A percentile compares a stretch with the other conserved stretches of the same genome.
Conservation (phyloP, 1,140 invertebrate genomes). For the Brachionus paranguensis region DNA sequence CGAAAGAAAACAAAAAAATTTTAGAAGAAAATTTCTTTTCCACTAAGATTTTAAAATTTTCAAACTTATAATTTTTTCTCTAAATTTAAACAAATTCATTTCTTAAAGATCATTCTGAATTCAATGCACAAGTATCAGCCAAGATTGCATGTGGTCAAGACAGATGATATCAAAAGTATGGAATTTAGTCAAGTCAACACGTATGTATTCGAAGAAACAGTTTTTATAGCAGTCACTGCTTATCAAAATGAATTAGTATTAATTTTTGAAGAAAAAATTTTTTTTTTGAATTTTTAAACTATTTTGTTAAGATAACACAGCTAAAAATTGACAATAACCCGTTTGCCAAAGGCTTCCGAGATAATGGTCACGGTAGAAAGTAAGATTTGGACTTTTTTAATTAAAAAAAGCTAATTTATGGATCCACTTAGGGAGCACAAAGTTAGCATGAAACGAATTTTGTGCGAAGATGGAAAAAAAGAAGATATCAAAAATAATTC, state of each 20-base stretch:
- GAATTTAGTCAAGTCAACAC: constrained; percentile 67
- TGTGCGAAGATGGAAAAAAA: background rate
- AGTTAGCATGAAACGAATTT: background rate
- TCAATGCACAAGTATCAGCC: constrained; percentile 99
- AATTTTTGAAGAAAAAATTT: background rate
- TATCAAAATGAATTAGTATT: constrained; percentile 55
- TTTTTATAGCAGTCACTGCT: constrained; percentile 76
- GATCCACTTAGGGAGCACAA: background rate
- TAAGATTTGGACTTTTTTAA: background rate
- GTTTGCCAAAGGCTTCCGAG: constrained; percentile 42
- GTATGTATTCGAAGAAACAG: constrained; percentile 98
- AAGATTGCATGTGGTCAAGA: constrained; percentile 88
- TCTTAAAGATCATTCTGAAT: constrained; percentile 81
- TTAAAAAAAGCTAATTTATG: background rate
- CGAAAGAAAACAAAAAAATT: no score
- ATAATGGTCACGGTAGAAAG: constrained; percentile 38
- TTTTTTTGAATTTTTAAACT: no score
- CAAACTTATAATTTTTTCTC: no score
- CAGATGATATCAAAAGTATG: constrained; percentile 52
- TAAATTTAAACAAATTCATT: background rate
- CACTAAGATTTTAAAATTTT: no score
- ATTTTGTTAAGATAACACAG: constrained; percentile 44
- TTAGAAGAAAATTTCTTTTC: no score
- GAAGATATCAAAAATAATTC: background rate
- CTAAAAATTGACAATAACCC: constrained; percentile 42